Evolutionary conservation across 2,797 vertebrate species (phyloP).

Genomic region (Dermochelys coriacea): DNA sequence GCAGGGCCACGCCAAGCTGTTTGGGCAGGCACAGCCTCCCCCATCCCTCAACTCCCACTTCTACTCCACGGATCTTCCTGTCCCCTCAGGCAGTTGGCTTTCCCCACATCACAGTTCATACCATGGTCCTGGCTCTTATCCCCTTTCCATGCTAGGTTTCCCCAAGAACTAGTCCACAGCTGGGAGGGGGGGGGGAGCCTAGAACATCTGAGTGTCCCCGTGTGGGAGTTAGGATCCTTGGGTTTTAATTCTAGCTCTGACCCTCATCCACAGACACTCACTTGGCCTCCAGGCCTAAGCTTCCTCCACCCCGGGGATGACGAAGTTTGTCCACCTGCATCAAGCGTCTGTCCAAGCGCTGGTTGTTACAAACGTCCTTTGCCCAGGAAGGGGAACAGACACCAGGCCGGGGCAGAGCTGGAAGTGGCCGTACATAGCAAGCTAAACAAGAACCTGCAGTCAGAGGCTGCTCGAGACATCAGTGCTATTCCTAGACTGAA

Average conservation of each 20-base stretch:
- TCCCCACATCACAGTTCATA: not conserved
- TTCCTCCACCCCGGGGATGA: not conserved
- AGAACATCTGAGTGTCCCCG: not conserved
- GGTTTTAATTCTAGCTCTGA: not conserved
- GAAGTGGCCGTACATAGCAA: not conserved
- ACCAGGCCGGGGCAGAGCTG: not conserved
- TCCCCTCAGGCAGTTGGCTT: not conserved
- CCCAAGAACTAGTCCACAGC: too few species aligned
- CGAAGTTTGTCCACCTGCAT: not conserved
- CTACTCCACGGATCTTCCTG: not conserved
- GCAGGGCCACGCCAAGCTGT: too few species aligned
- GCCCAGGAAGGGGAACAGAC: not conserved
- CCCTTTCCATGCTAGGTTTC: not conserved
- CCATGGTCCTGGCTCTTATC: not conserved
- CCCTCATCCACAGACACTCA: not conserved
- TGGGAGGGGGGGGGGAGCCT: not conserved
- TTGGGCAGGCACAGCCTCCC: too few species aligned
- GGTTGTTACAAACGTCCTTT: accelerated
- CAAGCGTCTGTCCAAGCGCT: not conserved
- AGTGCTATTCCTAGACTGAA: not conserved
- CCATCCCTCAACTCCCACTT: not conserved
- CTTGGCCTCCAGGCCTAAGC: too few species aligned
- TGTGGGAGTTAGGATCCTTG: not conserved
- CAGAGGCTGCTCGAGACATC: too few species aligned
- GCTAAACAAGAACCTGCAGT: not conserved